Evolutionary conservation across 2,797 vertebrate species (phyloP), one percentile per base, ranked within the genome.

Genomic region (Siniperca scherzeri): DNA sequence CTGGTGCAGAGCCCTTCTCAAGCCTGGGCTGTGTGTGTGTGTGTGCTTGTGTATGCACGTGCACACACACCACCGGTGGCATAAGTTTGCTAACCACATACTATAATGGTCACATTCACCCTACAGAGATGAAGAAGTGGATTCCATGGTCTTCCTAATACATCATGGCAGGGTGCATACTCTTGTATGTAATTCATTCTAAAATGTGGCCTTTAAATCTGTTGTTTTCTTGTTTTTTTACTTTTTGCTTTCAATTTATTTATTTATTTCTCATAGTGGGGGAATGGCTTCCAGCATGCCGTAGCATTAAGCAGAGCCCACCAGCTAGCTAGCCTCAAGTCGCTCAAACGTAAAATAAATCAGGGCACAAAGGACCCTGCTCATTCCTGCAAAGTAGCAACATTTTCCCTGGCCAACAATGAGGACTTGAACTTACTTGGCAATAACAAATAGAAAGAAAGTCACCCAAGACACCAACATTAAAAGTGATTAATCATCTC

Each of bases 371-470:
- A 95, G 94, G 95, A 96, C 92, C 94, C 95, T 92, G 96, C 96
- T 97, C 97, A 96, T 97, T 96, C 95, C 94, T 96, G 95, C 95
- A 95, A 96, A 95, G 95, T 92, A 95, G 95, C 97, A 96, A 97
- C 96, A 97, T 97, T 94, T 94, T 95, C 97, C 95, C 95, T 81
- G 95, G 97, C 96, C 96, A 96, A 95, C 96, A 95, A 95, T 92
- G 82, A 94, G 93, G 93, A 94, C 93, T 95, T 93, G 87, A 97
- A 97, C 97, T 97, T 96, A 94, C 89, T 89, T 96, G 96, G 97
- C 97, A 97, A 98, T 98, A 99, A 98, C 97, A 99, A 99, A 99
- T 97, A 98, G 97, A 97, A 97, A 96, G 97, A 97, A 97, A 98
- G 97, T 97, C 97, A 97, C 96, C 95, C 95, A 94, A 97, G 97